Evolutionary conservation across 2,888 invertebrate genomes (phyloP), one percentile per base, ranked within the genome.

Genomic region (Hydropsyche betteni): DNA sequence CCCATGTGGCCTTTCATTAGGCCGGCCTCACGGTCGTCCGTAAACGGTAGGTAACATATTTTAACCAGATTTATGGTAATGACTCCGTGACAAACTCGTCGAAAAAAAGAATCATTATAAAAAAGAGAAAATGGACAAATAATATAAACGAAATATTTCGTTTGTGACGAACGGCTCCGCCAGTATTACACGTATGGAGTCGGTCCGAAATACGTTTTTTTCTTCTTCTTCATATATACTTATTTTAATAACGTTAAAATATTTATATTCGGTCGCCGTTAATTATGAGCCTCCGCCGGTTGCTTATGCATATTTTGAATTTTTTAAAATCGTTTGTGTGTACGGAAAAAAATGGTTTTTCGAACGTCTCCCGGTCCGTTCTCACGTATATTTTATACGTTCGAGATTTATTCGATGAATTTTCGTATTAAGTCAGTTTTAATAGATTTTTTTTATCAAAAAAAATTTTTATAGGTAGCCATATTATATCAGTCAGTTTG

Each of bases 11-110:
- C 64, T 64, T 64, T 64, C 64, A 64, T 64, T 64, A 64, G 64
- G 64, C 64, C 36, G 64, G 64, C 64, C 36, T 58, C 58, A 64
- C 64, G 64, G 58, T 58, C 24, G 58, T 50, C 50, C 50, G 33
- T 69, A 50, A 69, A 74, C 64, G 61, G 74, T 51, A 74, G 68
- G 68, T 64, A 64, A 74, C 74, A 64, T 74, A 74, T 68, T 68
- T 74, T 74, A 68, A 68, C 33, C 33, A 68, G 68, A 74, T 74
- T 74, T 74, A 74, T 68, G 74, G 12, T 74, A 61, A 51, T 73
- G 58, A 73, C 64, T 14, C 16, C 44, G 61, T 51, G 69, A 51
- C 64, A 64, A 14, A 55, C 64, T 36, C 64, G 34, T 33, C 64
- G n/a, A 64, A 61, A 61, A 55, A 14, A 55, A n/a, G 14, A 55